These are phyloP conservation scores for Strix uralensis DNA, from an alignment of 2,113 vertebrate species.

Conservation along the genomic window DNA sequence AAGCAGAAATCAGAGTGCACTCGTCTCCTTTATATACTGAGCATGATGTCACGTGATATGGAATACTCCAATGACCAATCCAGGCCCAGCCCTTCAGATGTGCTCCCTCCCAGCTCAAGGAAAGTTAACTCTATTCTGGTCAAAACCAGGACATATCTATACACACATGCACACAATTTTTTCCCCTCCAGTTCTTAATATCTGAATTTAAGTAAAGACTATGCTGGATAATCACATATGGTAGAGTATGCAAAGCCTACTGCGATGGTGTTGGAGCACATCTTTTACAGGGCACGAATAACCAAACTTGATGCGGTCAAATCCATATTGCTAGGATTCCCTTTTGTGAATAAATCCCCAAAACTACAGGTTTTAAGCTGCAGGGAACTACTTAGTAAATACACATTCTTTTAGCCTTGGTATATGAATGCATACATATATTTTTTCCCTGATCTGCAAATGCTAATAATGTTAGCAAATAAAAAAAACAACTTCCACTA, in stretches of 20 bases:
- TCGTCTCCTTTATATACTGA: too few relatives aligned
- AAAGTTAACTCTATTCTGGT: too few relatives aligned
- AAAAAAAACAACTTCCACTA: background rate
- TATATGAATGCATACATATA: background rate
- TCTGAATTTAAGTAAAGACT: background rate
- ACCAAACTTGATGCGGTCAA: background rate
- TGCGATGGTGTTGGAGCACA: background rate
- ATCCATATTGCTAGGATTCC: background rate
- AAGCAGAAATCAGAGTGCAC: too few relatives aligned
- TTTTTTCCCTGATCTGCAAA: background rate
- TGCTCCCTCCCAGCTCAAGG: too few relatives aligned
- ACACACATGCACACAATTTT: accelerated
- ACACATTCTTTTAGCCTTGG: background rate
- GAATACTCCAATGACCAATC: too few relatives aligned
- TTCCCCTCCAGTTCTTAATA: background rate
- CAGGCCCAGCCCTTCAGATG: too few relatives aligned
- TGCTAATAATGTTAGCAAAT: background rate
- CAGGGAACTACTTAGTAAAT: background rate
- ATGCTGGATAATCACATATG: background rate
- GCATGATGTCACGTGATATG: too few relatives aligned
- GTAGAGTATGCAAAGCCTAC: background rate
- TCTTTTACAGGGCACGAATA: background rate
- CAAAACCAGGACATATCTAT: accelerated
- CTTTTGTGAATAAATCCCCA: background rate
- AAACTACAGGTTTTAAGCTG: background rate